phyloP scores from a whole-genome alignment of 2,888 invertebrate species.

The Diachrysia chrysitis region DNA sequence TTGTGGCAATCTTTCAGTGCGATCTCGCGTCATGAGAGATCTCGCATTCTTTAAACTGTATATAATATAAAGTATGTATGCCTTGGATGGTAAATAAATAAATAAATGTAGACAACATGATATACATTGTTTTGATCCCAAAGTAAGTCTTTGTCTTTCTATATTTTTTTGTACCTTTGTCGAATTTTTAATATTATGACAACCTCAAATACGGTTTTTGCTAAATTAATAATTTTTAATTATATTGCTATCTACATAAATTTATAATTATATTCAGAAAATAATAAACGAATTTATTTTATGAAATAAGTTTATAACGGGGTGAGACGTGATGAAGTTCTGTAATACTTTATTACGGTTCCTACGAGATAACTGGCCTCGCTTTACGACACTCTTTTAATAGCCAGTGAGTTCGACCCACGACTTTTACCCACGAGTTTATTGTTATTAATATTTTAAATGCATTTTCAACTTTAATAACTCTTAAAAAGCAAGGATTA shows the following conservation, averaged over 20 bases:
- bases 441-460: conserved; percentile 65
- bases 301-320: conserved; percentile 52
- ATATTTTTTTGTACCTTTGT: no score
- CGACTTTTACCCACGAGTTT: conserved; percentile 40
- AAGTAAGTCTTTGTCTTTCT: no score
- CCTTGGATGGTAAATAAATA: not conserved
- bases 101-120: no score
- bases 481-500: conserved; percentile 55
- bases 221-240: no score
- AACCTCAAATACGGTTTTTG: no score
- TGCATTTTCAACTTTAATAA: conserved; percentile 62
- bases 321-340: conserved; percentile 59
- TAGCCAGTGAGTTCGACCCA: conserved; percentile 72
- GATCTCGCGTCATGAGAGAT: conserved; percentile 23
- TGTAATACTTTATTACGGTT: conserved; percentile 79
- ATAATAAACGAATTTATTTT: conserved; percentile 41
- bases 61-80: not conserved
- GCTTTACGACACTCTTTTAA: conserved; percentile 80
- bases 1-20: conserved; percentile 70
- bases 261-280: no score
- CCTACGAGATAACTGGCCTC: conserved; percentile 75
- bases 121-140: no score
- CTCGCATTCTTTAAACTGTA: not conserved
- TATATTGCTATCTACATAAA: no score
- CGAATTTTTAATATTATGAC: no score